These are phyloP conservation scores for Melinaea marsaeus DNA, from an alignment of 2,888 invertebrate species.

Conservation along the genomic window DNA sequence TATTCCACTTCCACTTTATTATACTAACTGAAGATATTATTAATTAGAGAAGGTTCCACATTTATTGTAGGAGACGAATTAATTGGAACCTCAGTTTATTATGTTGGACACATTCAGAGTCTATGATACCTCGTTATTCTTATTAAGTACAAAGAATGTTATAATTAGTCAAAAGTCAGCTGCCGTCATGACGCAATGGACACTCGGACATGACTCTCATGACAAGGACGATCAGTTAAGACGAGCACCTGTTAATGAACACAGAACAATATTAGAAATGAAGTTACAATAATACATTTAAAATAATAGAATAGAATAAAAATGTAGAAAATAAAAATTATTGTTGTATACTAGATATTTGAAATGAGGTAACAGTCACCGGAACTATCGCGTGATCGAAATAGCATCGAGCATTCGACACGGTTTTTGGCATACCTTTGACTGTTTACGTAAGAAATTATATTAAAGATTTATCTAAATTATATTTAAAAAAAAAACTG, in stretches of 20 bases:
- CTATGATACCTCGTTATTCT: background rate
- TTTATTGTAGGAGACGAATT: no score
- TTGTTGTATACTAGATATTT: no score
- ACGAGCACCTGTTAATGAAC: constrained; percentile 15
- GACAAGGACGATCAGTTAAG: constrained; percentile 11
- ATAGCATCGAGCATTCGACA: constrained; percentile 3
- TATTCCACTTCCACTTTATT: background rate
- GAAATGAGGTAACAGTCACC: constrained; percentile 28
- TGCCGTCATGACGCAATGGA: constrained; percentile 21
- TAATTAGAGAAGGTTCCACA: background rate
- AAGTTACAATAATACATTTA: constrained; percentile 6
- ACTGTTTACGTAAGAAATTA: no score
- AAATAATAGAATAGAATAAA: no score
- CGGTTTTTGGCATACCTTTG: no score
- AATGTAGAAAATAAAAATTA: background rate
- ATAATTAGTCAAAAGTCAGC: constrained; percentile 30
- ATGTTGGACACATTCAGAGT: background rate
- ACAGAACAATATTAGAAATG: constrained; percentile 13
- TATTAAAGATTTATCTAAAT: no score
- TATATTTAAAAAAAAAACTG: no score
- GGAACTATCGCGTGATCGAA: constrained; percentile 33
- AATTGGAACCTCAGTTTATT: no score
- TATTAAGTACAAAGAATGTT: constrained; percentile 22
- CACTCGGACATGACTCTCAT: constrained; percentile 12
- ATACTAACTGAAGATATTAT: background rate